Evolutionary conservation across 2,113 vertebrate species (phyloP), one percentile per base, ranked within the genome.

Genomic region (Solea solea): DNA sequence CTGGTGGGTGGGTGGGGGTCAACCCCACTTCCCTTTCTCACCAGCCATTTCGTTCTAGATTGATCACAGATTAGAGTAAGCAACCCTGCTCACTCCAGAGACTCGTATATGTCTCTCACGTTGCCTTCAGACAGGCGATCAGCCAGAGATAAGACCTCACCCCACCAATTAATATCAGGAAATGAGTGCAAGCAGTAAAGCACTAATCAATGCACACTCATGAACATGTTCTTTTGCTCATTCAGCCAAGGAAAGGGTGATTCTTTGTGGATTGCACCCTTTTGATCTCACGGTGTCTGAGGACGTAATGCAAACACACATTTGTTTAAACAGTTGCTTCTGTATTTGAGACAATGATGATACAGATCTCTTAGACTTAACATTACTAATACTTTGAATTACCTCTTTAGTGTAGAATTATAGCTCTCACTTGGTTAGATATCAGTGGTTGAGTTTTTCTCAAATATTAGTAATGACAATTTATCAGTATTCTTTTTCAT

Each of bases 21-120:
- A 80, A 66, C 57, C 90, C 93, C 93, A 93, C 94, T 96, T 94
- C 94, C 93, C 93, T 92, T 90, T 93, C 86, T 48, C 79, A 87
- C 89, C 63, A 87, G 87, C 92, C 81, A 72, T 77, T 93, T 89
- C 90, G 86, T 73, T 85, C 74, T 76, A 92, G 93, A 95, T 94
- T 95, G 94, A 93, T 91, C 91, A 90, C 84, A 93, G 90, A 94
- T 90, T 89, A 88, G 85, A 87, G 86, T 89, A 77, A 78, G 86
- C 74, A 54, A 66, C 76, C 69, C 74, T 75, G 68, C 70, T 70
- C 76, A 74, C 63, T 86, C 80, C 80, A 69, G 8, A 15, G 68
- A 83, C 74, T 85, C 57, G 56, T 78, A 52, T 78, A 52, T 78
- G 72, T 77, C 53, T 58, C 52, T 87, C 65, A 46, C 75, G 71